These are phyloP conservation scores for Cydia pomonella DNA, from an alignment of 1,140 invertebrate genomes.

Conservation along the genomic window DNA sequence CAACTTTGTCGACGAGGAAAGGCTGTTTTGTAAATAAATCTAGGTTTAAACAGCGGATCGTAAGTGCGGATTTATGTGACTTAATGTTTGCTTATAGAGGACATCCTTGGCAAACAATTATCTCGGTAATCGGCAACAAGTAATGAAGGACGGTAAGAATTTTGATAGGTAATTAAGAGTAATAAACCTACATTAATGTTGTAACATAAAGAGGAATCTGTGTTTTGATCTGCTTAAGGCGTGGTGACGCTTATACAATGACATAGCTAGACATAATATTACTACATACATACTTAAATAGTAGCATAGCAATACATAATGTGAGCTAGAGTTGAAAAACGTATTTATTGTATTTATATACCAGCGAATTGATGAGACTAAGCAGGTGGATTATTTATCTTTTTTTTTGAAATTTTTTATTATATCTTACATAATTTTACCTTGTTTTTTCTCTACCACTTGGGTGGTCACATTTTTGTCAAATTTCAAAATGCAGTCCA, in stretches of 20 bases:
- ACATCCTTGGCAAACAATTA: background rate
- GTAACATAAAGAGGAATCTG: background rate
- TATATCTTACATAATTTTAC: no score
- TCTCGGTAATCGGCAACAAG: background rate
- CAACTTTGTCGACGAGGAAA: background rate
- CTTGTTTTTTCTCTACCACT: no score
- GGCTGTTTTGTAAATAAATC: background rate
- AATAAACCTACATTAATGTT: background rate
- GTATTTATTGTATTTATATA: no score
- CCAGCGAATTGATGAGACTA: no score
- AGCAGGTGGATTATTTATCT: no score
- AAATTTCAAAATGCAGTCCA: no score
- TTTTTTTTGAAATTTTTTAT: no score
- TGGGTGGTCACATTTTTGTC: no score
- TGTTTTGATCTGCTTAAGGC: background rate
- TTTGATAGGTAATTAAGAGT: background rate
- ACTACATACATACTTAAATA: no score
- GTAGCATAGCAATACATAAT: no score
- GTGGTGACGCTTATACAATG: background rate
- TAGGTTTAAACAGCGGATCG: background rate
- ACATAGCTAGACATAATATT: no score
- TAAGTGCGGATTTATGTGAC: constrained; percentile 8
- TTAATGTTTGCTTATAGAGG: background rate
- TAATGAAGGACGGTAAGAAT: background rate
- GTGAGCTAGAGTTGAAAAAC: no score